A percentile compares a stretch with the other conserved stretches of the same genome.
Evolutionary conservation across 2,113 vertebrate species (phyloP).

Genomic region (Epinephelus cyanopodus): DNA sequence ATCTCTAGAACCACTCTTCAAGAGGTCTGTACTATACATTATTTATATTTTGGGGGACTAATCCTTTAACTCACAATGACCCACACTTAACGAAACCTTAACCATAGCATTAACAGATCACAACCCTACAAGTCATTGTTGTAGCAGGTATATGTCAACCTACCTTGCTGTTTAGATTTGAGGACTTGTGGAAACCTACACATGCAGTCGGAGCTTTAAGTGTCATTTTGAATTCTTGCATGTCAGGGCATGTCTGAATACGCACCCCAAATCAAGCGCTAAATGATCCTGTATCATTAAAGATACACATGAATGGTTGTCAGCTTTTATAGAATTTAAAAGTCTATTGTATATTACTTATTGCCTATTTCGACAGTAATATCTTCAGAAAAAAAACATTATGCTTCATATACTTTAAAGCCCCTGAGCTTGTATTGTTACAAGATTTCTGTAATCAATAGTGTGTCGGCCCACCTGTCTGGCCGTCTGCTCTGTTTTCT

Average conservation of each 20-base stretch:
- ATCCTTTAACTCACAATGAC: too few species aligned
- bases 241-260: constrained; percentile 44
- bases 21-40: too few species aligned
- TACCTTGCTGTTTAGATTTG: too few species aligned
- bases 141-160: too few species aligned
- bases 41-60: too few species aligned
- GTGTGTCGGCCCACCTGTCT: neutral
- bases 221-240: neutral
- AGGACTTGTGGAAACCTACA: too few species aligned
- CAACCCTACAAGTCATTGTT: too few species aligned
- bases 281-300: neutral
- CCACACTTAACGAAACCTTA: neutral
- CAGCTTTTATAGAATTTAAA: neutral
- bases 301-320: neutral
- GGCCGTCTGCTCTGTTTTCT: neutral
- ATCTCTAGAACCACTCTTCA: too few species aligned
- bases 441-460: neutral
- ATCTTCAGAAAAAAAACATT: neutral
- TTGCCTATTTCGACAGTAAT: neutral
- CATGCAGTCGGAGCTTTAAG: too few species aligned
- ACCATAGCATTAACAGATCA: too few species aligned
- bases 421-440: neutral
- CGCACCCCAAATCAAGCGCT: constrained; percentile 11
- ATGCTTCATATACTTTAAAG: neutral
- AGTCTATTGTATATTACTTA: too few species aligned